Evolutionary conservation across 2,888 invertebrate species (phyloP), one percentile per base, ranked within the genome.

Genomic region (Lithosia quadra): DNA sequence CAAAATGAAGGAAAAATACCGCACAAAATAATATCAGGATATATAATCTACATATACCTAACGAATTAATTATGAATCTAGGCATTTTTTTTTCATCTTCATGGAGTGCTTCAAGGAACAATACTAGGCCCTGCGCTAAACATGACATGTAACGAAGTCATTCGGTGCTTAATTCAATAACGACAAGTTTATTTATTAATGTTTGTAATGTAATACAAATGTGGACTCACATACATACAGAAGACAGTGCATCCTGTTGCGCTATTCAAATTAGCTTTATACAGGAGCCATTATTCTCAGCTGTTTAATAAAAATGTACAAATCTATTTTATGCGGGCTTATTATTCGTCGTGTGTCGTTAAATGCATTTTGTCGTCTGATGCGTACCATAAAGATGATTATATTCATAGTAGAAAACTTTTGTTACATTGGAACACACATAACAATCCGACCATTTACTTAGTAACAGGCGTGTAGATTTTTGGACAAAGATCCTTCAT

Each of bases 281-380:
- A 75, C 74, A 79, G 73, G 69, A 78, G 78, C 78, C 81, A 84
- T 86, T 85, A 86, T 85, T 79, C 78, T 76, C 74, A 72, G 73
- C 75, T 77, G 77, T 77, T 84, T 82, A 73, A 84, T 87, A 86
- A 86, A 87, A 86, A 79, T 79, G 72, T 79, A 75, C 82, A 85
- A 84, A 82, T 84, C 77, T 78, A 83, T 84, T 83, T 79, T 79
- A 89, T 88, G 85, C 86, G 88, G 87, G 87, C 84, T 87, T 89
- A 88, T 88, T 89, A 89, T 90, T 89, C 88, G 73, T 81, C 71
- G 76, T 75, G 84, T 85, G 86, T 89, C 80, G 80, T 84, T 82
- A 79, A 84, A 81, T 84, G 82, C 83, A 81, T 77, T 76, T 86
- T 75, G 84, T 84, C 81, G 80, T 75, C 74, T 83, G 82, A 85